Evolutionary conservation across 1,140 invertebrate species (phyloP).

Genomic region (Yoshiicerus persimilis): DNA sequence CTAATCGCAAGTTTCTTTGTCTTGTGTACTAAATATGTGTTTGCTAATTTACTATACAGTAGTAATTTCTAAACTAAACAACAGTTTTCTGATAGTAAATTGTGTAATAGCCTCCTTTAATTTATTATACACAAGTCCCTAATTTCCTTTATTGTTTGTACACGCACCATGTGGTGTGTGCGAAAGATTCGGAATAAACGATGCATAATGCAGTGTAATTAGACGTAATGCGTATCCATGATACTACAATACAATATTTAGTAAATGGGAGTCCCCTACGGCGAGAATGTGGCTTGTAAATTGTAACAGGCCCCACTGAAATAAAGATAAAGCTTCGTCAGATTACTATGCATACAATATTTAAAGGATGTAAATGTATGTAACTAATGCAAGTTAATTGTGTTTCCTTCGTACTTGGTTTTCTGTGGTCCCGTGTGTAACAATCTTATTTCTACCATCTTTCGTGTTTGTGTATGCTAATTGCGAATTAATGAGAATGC

Average conservation of each 20-base stretch:
- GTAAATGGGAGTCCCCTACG: background rate
- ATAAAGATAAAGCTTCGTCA: background rate
- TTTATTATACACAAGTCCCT: background rate
- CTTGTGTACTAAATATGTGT: background rate
- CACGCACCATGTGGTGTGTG: background rate
- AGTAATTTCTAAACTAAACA: background rate
- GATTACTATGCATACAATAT: background rate
- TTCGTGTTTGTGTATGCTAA: background rate
- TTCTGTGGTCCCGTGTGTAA: background rate
- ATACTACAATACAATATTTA: background rate
- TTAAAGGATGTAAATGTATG: background rate
- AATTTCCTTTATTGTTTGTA: background rate
- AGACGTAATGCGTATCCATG: background rate
- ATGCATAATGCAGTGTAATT: background rate
- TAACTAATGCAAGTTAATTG: background rate
- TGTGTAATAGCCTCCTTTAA: background rate
- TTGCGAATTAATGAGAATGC: slow-evolving; percentile 21
- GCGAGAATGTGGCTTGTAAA: background rate
- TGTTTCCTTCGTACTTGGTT: background rate
- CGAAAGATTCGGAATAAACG: background rate
- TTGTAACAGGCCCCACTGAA: background rate
- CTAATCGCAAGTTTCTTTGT: background rate
- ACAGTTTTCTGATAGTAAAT: background rate
- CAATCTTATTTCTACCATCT: background rate
- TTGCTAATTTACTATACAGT: background rate